Evolutionary conservation across 2,113 vertebrate genomes (phyloP), one percentile per base, ranked within the genome.

Genomic region (Dendropsophus ebraccatus): DNA sequence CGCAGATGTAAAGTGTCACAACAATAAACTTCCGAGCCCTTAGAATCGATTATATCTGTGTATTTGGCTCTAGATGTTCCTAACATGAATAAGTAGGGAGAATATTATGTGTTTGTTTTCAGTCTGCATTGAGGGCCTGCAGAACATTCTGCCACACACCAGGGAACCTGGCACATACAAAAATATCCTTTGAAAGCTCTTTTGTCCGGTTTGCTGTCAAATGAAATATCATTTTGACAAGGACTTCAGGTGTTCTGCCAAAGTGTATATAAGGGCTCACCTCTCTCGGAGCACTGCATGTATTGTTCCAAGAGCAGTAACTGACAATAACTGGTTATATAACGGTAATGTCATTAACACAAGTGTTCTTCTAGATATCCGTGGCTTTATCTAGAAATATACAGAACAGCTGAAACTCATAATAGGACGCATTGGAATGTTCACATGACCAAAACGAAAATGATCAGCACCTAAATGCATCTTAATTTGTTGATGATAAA

Each of bases 1-100:
- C 88, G 37, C 83, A 84, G 2, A 0, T 1, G 35, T 23, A 76
- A 32, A 0, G 14, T 89, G 90, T 90, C 91, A 90, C 88, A 90
- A 90, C 88, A 88, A 91, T 92, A 91, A 10, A 25, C 49, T 90
- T 49, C 3, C 87, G 87, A 90, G 88, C 80, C 81, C 83, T 88
- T 73, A 88, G 67, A 79, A 72, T 60, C 11, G 32, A 37, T 82
- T 45, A 73, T 45, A 6, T 21, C 47, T 56, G 25, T 60, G 56
- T 80, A 69, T 89, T 89, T 0, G 84, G 62, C 80, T 82, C 62
- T 50, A 0, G 0, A 37, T 12, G 23, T 60, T 47, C n/a, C 21
- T 52, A 16, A 37, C 56, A 70, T 84, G 41, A 49, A 69, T 62
- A 17, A 82, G 85, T 80, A 90, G 79, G 84, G 80, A 72, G 25